Evolutionary conservation across 2,797 vertebrate species (phyloP).

Genomic region (Perodicticus potto): DNA sequence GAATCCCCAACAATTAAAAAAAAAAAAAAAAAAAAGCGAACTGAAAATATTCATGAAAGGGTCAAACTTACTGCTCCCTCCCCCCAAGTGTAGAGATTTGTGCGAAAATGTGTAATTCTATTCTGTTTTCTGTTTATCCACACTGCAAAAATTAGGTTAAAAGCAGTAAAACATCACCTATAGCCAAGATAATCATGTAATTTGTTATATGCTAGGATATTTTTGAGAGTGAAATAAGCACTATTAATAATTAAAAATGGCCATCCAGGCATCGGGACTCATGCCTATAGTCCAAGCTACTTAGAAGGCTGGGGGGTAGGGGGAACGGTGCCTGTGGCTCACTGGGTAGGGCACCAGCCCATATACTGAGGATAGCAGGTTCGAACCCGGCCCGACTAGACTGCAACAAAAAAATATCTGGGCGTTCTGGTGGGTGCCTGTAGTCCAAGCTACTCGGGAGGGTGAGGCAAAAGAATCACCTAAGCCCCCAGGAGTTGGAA

Average conservation of each 20-base stretch:
- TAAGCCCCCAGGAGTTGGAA: no score
- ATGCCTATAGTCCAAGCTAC: not conserved
- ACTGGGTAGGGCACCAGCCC: no score
- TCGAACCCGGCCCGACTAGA: no score
- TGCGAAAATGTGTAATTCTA: not conserved
- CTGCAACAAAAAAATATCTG: no score
- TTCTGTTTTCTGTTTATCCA: not conserved
- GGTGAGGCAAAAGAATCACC: no score
- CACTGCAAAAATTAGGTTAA: conserved; percentile 2
- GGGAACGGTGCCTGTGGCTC: no score
- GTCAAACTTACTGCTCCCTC: not conserved
- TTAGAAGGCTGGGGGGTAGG: not conserved
- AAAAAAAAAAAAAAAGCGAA: not conserved
- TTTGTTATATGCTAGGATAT: not conserved
- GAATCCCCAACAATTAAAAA: no score
- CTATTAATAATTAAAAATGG: not conserved
- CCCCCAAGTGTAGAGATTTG: not conserved
- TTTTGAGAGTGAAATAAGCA: not conserved
- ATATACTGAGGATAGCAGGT: no score
- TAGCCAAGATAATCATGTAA: not conserved
- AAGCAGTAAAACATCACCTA: not conserved
- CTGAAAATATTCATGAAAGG: not conserved
- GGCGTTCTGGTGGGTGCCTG: no score
- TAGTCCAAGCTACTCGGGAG: no score
- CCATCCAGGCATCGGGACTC: not conserved